Conservation (phyloP, 2,113 vertebrate genomes). For the Paedocypris sp. region DNA sequence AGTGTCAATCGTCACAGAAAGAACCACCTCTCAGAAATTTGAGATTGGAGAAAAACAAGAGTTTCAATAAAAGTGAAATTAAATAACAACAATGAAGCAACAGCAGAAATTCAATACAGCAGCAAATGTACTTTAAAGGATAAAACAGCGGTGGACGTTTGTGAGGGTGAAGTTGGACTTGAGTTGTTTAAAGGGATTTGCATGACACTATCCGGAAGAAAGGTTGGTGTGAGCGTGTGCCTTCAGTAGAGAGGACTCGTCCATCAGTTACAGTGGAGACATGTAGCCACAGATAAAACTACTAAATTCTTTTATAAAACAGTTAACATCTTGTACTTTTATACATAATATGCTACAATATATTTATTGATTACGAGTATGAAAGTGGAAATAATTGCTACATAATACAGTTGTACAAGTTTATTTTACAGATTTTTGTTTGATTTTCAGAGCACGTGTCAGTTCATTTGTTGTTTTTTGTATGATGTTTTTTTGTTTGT, state of each 20-base stretch:
- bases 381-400: conserved; percentile 72
- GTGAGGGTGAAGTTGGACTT: conserved; percentile 47
- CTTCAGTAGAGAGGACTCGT: conserved; percentile 51
- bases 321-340: conserved; percentile 59
- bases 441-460: not conserved
- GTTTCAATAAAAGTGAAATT: conserved; percentile 27
- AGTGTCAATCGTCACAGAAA: conserved; percentile 56
- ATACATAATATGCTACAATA: conserved; percentile 71
- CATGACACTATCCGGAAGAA: conserved; percentile 59
- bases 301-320: conserved; percentile 58
- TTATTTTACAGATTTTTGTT: conserved; percentile 59
- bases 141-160: conserved; percentile 43
- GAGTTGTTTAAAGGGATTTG: conserved; percentile 67
- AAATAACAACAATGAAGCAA: conserved; percentile 41
- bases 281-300: conserved; percentile 62
- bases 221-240: conserved; percentile 39
- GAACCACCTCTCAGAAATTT: conserved; percentile 54
- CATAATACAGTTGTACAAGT: conserved; percentile 69
- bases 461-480: conserved; percentile 38
- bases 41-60: conserved; percentile 43
- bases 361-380: conserved; percentile 70
- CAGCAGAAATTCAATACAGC: conserved; percentile 61
- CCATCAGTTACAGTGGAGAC: conserved; percentile 55
- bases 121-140: conserved; percentile 58
- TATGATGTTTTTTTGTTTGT: not conserved